Conservation (phyloP, 1,140 invertebrate genomes). For the Platyura marginata region DNA sequence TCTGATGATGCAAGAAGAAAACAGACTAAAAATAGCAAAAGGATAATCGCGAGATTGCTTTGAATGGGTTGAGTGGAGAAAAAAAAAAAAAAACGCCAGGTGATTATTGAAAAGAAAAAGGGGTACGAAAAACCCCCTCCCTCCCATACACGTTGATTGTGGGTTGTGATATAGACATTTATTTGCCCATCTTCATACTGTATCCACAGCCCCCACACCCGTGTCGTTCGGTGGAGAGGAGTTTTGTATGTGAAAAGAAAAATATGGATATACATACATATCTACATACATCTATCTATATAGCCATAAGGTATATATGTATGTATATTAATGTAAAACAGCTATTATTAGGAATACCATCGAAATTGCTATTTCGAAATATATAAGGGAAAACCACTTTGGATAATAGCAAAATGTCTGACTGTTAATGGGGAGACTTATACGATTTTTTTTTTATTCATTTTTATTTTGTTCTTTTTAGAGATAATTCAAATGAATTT, state of each 20-base stretch:
- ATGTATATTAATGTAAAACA: background rate
- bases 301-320: background rate
- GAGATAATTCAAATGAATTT: too few species aligned
- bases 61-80: background rate
- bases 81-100: too few species aligned
- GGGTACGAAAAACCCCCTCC: too few species aligned
- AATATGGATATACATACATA: background rate
- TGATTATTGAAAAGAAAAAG: background rate
- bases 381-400: slow-evolving; percentile 1
- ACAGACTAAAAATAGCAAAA: background rate
- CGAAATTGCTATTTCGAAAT: slow-evolving; percentile 2
- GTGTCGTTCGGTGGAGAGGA: too few species aligned
- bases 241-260: background rate
- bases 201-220: too few species aligned
- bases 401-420: slow-evolving; percentile 3
- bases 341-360: slow-evolving; percentile 1
- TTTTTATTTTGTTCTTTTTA: too few species aligned
- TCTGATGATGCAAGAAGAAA: background rate
- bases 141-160: background rate
- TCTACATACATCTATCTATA: too few species aligned
- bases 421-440: too few species aligned
- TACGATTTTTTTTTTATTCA: too few species aligned
- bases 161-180: background rate
- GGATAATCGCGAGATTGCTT: background rate
- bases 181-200: too few species aligned